Evolutionary conservation across 2,888 invertebrate species (phyloP).

Genomic region (Tiphia femorata): DNA sequence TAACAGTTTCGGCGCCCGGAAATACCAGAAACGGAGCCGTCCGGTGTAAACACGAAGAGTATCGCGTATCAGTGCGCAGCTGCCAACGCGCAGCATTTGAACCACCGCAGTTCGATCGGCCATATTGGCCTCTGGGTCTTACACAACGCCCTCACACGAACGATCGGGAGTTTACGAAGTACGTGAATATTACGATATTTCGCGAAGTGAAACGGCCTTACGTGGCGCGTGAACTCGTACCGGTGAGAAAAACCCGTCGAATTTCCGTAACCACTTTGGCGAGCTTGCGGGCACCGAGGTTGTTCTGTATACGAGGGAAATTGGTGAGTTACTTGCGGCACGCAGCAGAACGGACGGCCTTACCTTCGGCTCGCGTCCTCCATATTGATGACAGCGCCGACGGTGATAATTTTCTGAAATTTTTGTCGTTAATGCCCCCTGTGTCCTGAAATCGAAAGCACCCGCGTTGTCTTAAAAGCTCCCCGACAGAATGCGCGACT

Average conservation of each 20-base stretch:
- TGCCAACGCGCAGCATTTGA: slow-evolving; percentile 60
- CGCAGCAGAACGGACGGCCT: slow-evolving; percentile 45
- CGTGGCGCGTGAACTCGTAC: slow-evolving; percentile 16
- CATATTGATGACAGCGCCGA: slow-evolving; percentile 79
- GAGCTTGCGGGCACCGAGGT: slow-evolving; percentile 18
- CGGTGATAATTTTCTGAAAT: slow-evolving; percentile 78
- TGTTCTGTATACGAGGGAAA: no score
- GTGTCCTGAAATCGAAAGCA: slow-evolving; percentile 70
- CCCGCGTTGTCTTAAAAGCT: slow-evolving; percentile 63
- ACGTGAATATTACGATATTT: slow-evolving; percentile 53
- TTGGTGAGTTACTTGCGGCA: slow-evolving; percentile 39
- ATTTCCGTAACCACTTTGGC: slow-evolving; percentile 28
- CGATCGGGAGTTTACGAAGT: slow-evolving; percentile 70
- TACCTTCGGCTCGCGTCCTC: slow-evolving; percentile 62
- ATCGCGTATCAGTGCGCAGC: slow-evolving; percentile 49
- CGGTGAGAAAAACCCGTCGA: slow-evolving; percentile 19
- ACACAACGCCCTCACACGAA: slow-evolving; percentile 75
- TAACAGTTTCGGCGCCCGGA: slow-evolving; percentile 27
- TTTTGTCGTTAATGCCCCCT: slow-evolving; percentile 78
- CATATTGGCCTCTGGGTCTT: slow-evolving; percentile 69
- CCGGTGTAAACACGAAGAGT: slow-evolving; percentile 48
- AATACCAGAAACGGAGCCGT: slow-evolving; percentile 37
- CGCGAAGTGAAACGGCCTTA: slow-evolving; percentile 1
- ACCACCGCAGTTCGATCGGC: slow-evolving; percentile 58
- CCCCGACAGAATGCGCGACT: slow-evolving; percentile 66